Evolutionary conservation across 2,113 vertebrate genomes (phyloP).

Genomic region (Tringa solitaria): DNA sequence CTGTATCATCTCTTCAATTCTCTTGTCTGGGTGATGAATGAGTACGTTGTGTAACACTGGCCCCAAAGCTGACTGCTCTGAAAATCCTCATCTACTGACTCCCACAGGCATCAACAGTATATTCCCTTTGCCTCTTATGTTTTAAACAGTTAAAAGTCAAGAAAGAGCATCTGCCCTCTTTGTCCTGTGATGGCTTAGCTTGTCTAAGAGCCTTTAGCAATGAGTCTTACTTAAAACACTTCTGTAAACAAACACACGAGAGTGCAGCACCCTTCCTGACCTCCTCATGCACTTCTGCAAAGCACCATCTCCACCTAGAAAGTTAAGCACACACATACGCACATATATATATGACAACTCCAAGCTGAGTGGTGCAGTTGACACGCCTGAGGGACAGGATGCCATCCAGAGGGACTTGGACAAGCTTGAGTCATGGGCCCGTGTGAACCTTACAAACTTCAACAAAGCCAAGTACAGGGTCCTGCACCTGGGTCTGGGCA

Average conservation of each 20-base stretch:
- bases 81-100: background rate
- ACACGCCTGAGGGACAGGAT: background rate
- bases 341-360: background rate
- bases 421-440: background rate
- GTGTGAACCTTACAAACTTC: background rate
- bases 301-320: background rate
- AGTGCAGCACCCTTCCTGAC: background rate
- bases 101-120: background rate
- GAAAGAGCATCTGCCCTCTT: background rate
- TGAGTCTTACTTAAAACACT: background rate
- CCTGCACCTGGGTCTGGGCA: background rate
- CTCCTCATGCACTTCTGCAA: background rate
- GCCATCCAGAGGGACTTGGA: background rate
- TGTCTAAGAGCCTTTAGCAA: background rate
- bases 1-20: background rate
- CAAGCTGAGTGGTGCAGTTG: background rate
- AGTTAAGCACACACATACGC: no score
- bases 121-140: background rate
- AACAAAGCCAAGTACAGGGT: background rate
- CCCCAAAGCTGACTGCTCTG: background rate
- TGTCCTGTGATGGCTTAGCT: background rate
- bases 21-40: background rate
- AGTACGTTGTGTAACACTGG: fast-evolving
- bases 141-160: background rate
- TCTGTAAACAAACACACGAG: background rate